These are phyloP conservation scores for Ptychodera flava DNA, from an alignment of 35 echinoderm and acorn worm species.

Conservation along the genomic window DNA sequence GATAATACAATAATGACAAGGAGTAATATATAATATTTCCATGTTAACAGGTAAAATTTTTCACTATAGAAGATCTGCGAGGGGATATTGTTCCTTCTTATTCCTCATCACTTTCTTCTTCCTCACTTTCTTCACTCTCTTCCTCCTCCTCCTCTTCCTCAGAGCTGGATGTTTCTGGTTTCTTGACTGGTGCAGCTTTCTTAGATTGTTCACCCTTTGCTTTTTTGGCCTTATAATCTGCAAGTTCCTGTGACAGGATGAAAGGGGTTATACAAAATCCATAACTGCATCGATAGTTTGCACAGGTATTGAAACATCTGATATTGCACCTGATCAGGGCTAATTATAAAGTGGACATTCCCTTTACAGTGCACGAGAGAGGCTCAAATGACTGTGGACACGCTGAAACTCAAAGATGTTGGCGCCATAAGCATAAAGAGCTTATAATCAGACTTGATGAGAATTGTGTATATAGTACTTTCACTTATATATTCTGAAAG, in stretches of 20 bases:
- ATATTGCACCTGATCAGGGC: no score
- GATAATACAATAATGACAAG: neutral
- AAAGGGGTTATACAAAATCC: no score
- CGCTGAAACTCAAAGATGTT: no score
- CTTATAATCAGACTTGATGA: no score
- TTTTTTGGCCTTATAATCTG: slow-evolving; percentile 33
- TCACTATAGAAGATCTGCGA: neutral
- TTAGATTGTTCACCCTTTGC: neutral
- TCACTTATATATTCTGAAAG: no score
- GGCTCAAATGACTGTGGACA: no score
- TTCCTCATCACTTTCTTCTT: slow-evolving; percentile 12
- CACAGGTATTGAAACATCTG: no score
- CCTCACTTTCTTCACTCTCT: neutral
- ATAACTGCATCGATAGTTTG: no score
- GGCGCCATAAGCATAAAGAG: no score
- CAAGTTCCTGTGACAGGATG: slow-evolving; percentile 50
- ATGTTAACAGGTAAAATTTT: neutral
- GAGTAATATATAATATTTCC: neutral
- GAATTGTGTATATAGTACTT: neutral
- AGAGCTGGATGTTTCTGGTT: slow-evolving; percentile 17
- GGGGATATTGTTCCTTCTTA: no score
- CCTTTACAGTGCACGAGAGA: no score
- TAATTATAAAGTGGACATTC: no score
- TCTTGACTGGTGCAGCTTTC: slow-evolving; percentile 14
- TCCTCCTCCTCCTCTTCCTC: slow-evolving; percentile 7